Percentiles rank a stretch among this genome's conserved stretches.
Conservation (phyloP, 2,113 vertebrate species). For the Bubo blakistoni region DNA sequence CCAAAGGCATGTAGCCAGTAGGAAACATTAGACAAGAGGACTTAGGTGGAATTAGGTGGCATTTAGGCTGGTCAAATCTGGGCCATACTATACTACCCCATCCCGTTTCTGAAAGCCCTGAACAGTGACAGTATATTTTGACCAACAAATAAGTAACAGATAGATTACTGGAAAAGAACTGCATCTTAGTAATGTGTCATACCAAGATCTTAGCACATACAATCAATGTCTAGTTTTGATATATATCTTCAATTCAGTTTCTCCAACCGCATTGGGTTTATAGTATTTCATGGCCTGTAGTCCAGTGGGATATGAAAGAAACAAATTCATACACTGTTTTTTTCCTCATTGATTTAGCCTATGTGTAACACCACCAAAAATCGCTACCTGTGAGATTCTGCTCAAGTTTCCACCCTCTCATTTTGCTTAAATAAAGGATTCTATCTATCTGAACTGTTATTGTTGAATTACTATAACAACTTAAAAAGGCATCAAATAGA, state of each 20-base stretch:
- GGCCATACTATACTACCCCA: not conserved
- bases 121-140: not conserved
- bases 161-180: not conserved
- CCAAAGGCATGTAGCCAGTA: conserved; percentile 15
- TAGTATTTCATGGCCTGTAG: not conserved
- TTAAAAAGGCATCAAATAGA: not conserved
- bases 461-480: not conserved
- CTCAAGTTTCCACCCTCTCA: accelerated
- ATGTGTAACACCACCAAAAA: not conserved
- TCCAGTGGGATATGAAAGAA: not conserved
- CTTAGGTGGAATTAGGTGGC: conserved; percentile 28
- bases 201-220: accelerated
- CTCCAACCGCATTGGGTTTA: not conserved
- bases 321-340: not conserved
- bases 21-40: conserved; percentile 46
- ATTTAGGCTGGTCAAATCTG: not conserved
- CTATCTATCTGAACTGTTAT: not conserved
- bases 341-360: not conserved
- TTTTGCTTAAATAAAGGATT: not conserved
- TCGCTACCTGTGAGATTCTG: not conserved
- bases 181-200: not conserved
- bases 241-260: not conserved
- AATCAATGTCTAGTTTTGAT: not conserved
- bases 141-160: not conserved
- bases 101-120: not conserved